These are phyloP conservation scores for Protonibea diacanthus DNA, from an alignment of 2,797 vertebrate genomes.

Conservation along the genomic window DNA sequence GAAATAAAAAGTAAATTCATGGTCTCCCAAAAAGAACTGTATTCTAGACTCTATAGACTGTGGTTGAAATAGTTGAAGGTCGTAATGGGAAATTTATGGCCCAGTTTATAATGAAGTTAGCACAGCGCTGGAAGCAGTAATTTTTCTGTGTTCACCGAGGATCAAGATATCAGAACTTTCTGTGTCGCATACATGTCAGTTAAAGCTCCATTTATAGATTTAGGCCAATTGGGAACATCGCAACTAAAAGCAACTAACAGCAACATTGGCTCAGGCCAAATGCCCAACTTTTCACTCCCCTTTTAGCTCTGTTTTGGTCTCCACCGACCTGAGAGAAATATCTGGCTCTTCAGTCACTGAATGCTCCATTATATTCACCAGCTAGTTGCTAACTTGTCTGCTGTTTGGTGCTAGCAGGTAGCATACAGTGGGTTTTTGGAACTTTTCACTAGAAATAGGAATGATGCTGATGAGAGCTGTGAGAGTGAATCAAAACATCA, in stretches of 20 bases:
- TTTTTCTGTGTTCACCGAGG: neutral
- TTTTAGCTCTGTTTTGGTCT: no score
- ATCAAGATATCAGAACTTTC: neutral
- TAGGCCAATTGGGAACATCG: neutral
- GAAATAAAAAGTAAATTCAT: neutral
- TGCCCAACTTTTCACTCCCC: neutral
- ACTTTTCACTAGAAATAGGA: neutral
- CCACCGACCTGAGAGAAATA: neutral
- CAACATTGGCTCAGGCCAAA: neutral
- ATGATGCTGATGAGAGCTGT: neutral
- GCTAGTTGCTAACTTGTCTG: neutral
- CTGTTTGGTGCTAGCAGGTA: neutral
- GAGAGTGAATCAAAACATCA: conserved; percentile 1
- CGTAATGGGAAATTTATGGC: neutral
- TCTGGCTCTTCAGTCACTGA: neutral
- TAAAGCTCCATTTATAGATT: neutral
- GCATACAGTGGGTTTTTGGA: neutral
- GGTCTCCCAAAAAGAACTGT: neutral
- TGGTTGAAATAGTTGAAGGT: conserved; percentile 10
- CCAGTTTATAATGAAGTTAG: conserved; percentile 23
- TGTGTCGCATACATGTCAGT: neutral
- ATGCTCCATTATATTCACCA: neutral
- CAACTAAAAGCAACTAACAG: neutral
- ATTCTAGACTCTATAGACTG: neutral
- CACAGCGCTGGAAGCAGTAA: conserved; percentile 19